Percentiles rank a stretch among this genome's conserved stretches.
phyloP scores from a whole-genome alignment of 2,797 vertebrate species.

The Limosa lapponica region DNA sequence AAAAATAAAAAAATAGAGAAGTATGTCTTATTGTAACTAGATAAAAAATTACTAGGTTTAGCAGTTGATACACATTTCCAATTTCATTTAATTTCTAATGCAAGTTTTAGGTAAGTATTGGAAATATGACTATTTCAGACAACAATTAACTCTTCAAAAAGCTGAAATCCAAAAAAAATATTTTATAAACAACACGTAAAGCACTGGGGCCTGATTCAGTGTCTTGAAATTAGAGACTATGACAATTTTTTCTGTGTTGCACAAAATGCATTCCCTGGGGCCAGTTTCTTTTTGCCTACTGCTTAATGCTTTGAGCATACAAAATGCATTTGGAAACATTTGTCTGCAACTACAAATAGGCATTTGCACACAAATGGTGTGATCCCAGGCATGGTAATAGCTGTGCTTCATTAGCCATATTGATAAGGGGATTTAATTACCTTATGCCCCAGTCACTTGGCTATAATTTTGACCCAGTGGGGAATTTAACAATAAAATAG shows the following conservation, averaged over 20 bases:
- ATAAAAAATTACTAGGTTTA: not conserved
- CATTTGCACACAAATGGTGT: not conserved
- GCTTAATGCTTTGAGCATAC: not conserved
- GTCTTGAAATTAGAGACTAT: not conserved
- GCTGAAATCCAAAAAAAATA: not conserved
- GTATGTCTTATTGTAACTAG: not conserved
- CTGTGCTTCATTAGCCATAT: not conserved
- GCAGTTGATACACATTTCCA: not conserved
- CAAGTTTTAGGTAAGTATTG: not conserved
- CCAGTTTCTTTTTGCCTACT: not conserved
- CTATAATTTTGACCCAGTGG: not conserved
- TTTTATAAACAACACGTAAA: not conserved
- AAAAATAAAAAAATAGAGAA: constrained; percentile 8
- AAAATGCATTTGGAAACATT: not conserved
- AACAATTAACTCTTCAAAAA: not conserved
- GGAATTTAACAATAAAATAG: not conserved
- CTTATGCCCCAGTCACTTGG: not conserved
- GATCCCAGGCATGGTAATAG: not conserved
- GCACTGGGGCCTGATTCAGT: not conserved
- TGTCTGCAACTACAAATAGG: not conserved
- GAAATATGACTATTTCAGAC: not conserved
- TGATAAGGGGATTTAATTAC: not conserved
- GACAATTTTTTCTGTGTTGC: not conserved
- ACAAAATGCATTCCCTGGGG: not conserved
- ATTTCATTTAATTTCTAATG: not conserved